These are phyloP conservation scores for Apteryx owenii DNA, from an alignment of 2,113 vertebrate genomes.

Conservation along the genomic window DNA sequence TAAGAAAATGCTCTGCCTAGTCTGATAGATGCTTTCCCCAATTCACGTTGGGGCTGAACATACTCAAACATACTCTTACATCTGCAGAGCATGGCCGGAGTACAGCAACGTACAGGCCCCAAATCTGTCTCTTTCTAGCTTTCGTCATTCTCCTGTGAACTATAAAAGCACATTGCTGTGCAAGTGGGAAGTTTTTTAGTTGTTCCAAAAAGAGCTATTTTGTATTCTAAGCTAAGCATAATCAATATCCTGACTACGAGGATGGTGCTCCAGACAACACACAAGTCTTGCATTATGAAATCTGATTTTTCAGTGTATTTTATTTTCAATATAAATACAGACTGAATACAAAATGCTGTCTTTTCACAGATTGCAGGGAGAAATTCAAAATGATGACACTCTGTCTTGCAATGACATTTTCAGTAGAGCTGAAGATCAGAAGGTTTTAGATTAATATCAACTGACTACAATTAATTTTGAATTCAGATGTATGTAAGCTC, in stretches of 20 bases:
- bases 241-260: background rate
- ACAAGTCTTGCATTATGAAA: background rate
- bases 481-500: background rate
- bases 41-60: background rate
- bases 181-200: background rate
- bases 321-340: background rate
- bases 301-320: background rate
- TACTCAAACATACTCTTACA: no score
- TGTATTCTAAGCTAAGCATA: background rate
- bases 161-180: background rate
- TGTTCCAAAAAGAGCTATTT: background rate
- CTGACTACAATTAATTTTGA: background rate
- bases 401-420: background rate
- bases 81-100: no score
- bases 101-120: no score
- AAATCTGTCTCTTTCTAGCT: no score
- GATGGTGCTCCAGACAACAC: no score
- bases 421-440: background rate
- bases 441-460: background rate
- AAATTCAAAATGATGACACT: background rate
- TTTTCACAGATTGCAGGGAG: background rate
- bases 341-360: background rate
- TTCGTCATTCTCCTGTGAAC: no score
- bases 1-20: background rate
- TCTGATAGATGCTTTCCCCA: background rate